phyloP scores from a whole-genome alignment of 2,888 invertebrate genomes.

The Macrophya alboannulata region DNA sequence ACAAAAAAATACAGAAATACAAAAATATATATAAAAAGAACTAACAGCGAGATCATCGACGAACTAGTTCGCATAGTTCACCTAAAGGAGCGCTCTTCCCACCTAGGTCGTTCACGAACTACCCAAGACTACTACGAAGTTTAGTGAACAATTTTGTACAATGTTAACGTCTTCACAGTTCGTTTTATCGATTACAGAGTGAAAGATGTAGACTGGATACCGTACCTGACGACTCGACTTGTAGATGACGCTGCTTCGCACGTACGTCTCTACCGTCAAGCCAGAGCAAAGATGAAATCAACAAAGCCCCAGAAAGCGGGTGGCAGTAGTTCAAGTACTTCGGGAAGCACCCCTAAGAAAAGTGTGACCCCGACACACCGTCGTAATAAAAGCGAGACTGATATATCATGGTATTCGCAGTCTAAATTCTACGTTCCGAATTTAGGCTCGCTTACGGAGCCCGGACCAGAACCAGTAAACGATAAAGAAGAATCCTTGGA shows the following conservation, averaged over 20 bases:
- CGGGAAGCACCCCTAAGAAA: constrained; percentile 77
- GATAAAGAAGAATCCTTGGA: constrained; percentile 81
- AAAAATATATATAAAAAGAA: no score
- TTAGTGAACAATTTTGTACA: constrained; percentile 5
- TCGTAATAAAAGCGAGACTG: constrained; percentile 89
- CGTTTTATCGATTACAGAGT: constrained; percentile 78
- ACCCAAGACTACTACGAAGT: neutral
- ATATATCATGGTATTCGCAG: constrained; percentile 86
- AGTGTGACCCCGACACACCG: constrained; percentile 82
- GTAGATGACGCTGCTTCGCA: constrained; percentile 96
- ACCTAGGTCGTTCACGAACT: no score
- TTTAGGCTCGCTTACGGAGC: constrained; percentile 74
- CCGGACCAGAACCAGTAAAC: constrained; percentile 67
- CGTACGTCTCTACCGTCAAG: constrained; percentile 92
- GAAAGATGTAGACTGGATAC: constrained; percentile 95
- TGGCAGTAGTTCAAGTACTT: constrained; percentile 73
- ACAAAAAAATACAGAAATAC: no score
- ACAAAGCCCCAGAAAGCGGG: constrained; percentile 72
- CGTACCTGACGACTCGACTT: constrained; percentile 91
- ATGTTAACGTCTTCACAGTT: constrained; percentile 25
- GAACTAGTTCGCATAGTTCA: no score
- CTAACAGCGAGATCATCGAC: no score
- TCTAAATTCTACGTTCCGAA: constrained; percentile 84
- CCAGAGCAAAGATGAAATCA: constrained; percentile 81
- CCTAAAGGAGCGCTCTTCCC: no score